Percentiles rank a stretch among this genome's conserved stretches.
Evolutionary conservation across 2,113 vertebrate species (phyloP).

Genomic region (Egretta garzetta): DNA sequence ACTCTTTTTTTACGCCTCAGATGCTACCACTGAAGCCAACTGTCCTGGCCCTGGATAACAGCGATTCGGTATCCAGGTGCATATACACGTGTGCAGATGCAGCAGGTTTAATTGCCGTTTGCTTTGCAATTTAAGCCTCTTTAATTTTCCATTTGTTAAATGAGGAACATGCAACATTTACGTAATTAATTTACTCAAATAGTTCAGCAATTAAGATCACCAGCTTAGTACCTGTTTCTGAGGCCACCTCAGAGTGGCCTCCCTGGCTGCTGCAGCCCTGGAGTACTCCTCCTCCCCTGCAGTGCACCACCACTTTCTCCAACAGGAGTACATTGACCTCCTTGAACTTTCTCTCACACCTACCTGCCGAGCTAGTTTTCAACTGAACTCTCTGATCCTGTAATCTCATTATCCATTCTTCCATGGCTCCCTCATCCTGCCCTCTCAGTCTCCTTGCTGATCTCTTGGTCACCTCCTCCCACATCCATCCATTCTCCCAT

Average conservation of each 20-base stretch:
- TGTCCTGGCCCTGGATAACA: not conserved
- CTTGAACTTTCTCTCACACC: not conserved
- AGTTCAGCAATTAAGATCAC: not conserved
- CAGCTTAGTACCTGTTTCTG: not conserved
- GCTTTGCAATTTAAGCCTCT: slow-evolving; percentile 32
- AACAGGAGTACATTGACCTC: not conserved
- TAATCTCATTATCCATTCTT: slow-evolving; percentile 6
- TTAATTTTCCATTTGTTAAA: slow-evolving; percentile 49
- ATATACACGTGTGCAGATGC: not conserved
- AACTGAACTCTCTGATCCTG: not conserved
- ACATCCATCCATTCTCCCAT: not conserved
- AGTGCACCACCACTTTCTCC: not conserved
- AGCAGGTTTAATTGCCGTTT: slow-evolving; percentile 55
- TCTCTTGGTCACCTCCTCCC: not conserved
- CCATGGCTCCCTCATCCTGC: not conserved
- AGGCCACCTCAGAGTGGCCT: not conserved
- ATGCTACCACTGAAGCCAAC: not conserved
- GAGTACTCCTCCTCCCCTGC: not conserved
- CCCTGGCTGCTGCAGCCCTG: not conserved
- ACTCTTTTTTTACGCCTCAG: not conserved
- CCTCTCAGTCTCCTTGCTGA: not conserved
- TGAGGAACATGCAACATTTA: slow-evolving; percentile 21
- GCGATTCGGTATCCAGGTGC: slow-evolving; percentile 39
- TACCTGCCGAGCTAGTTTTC: not conserved
- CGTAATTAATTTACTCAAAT: slow-evolving; percentile 18